These are phyloP conservation scores for Dione juno DNA, from an alignment of 2,888 invertebrate genomes.

Conservation along the genomic window DNA sequence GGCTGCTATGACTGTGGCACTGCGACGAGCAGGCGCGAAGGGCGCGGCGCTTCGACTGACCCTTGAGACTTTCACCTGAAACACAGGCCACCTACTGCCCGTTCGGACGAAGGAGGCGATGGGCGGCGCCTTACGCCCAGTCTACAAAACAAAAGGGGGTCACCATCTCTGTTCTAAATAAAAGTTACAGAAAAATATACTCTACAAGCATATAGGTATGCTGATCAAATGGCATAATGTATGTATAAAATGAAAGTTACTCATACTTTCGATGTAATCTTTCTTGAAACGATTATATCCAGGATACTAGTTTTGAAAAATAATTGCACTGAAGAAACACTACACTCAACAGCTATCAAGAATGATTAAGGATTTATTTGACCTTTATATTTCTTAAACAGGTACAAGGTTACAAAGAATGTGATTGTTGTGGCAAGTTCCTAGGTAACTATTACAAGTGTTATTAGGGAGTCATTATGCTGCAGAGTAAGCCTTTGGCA, in stretches of 20 bases:
- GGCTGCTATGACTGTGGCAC: slow-evolving; percentile 50
- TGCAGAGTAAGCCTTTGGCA: slow-evolving; percentile 48
- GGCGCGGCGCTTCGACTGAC: slow-evolving; percentile 78
- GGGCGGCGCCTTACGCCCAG: slow-evolving; percentile 66
- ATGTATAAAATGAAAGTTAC: background rate
- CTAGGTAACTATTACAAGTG: slow-evolving; percentile 45
- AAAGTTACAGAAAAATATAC: slow-evolving; percentile 27
- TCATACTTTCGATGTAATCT: background rate
- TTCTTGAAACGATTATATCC: background rate
- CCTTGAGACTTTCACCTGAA: slow-evolving; percentile 48
- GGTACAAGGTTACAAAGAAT: slow-evolving; percentile 43
- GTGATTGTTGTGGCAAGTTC: slow-evolving; percentile 44
- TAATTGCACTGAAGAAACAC: background rate
- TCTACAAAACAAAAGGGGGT: slow-evolving; percentile 70
- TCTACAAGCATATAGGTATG: background rate
- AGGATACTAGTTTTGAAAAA: background rate
- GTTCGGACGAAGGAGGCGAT: slow-evolving; percentile 63
- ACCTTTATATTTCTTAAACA: slow-evolving; percentile 41
- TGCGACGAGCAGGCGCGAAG: slow-evolving; percentile 77
- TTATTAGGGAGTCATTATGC: slow-evolving; percentile 52
- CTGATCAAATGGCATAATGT: background rate
- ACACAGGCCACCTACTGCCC: slow-evolving; percentile 60
- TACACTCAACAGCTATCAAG: background rate
- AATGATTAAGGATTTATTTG: slow-evolving; percentile 26
- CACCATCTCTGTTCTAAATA: slow-evolving; percentile 58